These are phyloP conservation scores for Busseola fusca DNA, from an alignment of 2,888 invertebrate species.

Conservation along the genomic window DNA sequence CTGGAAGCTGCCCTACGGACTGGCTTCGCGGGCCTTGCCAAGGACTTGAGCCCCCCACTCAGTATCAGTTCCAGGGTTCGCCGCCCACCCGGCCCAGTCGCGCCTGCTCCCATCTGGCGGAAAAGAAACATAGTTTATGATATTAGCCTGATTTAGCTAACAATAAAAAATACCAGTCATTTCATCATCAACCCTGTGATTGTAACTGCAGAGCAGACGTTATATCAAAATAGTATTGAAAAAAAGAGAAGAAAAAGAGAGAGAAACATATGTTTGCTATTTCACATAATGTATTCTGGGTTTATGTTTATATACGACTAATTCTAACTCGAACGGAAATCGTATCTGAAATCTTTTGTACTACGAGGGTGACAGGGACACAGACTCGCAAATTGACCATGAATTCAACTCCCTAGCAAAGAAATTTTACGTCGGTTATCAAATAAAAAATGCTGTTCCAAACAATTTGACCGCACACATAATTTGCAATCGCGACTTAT, in stretches of 20 bases:
- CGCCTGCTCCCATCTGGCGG: constrained; percentile 83
- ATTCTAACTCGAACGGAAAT: too few relatives aligned
- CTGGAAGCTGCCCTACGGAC: constrained; percentile 84
- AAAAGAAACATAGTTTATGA: constrained; percentile 50
- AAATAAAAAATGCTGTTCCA: too few relatives aligned
- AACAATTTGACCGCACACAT: too few relatives aligned
- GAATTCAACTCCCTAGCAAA: too few relatives aligned
- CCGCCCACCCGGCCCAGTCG: constrained; percentile 82
- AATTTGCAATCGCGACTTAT: too few relatives aligned
- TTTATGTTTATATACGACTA: not conserved
- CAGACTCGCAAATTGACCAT: too few relatives aligned
- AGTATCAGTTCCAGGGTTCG: constrained; percentile 82
- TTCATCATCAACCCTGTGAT: not conserved
- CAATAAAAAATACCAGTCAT: not conserved
- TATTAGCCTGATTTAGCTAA: not conserved
- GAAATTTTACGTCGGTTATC: too few relatives aligned
- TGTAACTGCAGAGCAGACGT: not conserved
- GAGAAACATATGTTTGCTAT: not conserved
- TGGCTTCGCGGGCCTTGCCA: constrained; percentile 81
- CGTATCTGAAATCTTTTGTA: too few relatives aligned
- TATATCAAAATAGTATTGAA: not conserved
- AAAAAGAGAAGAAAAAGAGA: too few relatives aligned
- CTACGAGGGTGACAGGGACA: too few relatives aligned
- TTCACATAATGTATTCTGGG: not conserved
- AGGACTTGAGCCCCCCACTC: constrained; percentile 83